Conservation (phyloP, 2,888 invertebrate genomes). For the Bhutanitis thaidina region DNA sequence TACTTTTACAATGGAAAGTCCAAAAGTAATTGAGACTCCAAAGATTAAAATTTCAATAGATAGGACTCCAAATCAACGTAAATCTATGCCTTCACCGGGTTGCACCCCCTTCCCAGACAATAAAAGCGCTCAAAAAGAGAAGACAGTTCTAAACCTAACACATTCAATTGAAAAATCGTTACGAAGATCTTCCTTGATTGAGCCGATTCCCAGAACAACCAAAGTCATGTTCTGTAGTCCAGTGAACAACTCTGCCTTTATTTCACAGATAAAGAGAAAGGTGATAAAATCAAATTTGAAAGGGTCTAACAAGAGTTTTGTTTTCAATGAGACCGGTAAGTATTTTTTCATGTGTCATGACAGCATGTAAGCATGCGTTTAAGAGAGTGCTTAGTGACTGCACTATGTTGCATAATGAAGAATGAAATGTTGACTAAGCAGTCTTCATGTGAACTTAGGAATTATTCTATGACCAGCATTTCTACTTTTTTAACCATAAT, state of each 20-base stretch:
- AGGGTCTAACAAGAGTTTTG: constrained; percentile 70
- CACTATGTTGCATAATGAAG: no score
- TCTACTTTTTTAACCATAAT: no score
- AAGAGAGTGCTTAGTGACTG: no score
- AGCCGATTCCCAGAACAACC: constrained; percentile 39
- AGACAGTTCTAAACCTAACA: constrained; percentile 51
- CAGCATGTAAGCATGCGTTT: no score
- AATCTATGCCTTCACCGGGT: constrained; percentile 53
- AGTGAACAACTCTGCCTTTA: constrained; percentile 41
- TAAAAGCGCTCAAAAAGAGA: constrained; percentile 42
- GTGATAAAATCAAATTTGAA: constrained; percentile 72
- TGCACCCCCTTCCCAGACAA: constrained; percentile 53
- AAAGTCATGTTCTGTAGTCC: constrained; percentile 73
- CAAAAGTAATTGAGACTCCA: constrained; percentile 27
- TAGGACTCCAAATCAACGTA: constrained; percentile 42
- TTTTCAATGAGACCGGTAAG: constrained; percentile 63
- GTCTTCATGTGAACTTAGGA: no score
- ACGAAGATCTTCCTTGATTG: constrained; percentile 33
- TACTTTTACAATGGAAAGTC: constrained; percentile 61
- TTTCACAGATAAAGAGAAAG: constrained; percentile 49
- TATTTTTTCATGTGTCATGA: constrained; percentile 11
- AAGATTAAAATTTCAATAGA: constrained; percentile 24
- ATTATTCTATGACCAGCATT: no score
- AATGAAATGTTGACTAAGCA: no score
- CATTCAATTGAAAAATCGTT: constrained; percentile 57